Evolutionary conservation across 2,888 invertebrate genomes (phyloP).

Genomic region (Pterobdella sp.): DNA sequence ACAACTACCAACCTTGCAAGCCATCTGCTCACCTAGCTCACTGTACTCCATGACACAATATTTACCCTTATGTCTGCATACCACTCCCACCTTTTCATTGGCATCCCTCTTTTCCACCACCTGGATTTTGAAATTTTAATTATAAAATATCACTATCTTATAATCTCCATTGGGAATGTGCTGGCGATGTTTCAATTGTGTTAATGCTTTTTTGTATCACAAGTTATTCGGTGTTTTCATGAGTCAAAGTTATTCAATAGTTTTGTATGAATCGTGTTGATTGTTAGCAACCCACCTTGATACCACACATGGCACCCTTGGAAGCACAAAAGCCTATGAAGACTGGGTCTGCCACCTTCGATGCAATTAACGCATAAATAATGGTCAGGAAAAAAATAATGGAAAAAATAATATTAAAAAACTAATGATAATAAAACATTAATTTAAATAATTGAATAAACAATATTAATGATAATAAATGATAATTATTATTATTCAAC

Average conservation of each 20-base stretch:
- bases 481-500: background rate
- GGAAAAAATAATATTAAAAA: too few relatives aligned
- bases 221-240: too few relatives aligned
- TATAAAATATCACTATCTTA: too few relatives aligned
- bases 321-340: slow-evolving; percentile 88
- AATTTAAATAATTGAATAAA: too few relatives aligned
- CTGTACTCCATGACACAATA: slow-evolving; percentile 92
- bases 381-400: too few relatives aligned
- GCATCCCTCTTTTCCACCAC: slow-evolving; percentile 80
- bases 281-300: slow-evolving; percentile 63
- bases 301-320: slow-evolving; percentile 85
- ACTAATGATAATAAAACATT: too few relatives aligned
- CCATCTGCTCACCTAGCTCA: slow-evolving; percentile 79
- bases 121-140: too few relatives aligned
- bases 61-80: slow-evolving; percentile 80
- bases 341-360: slow-evolving; percentile 75
- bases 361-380: background rate
- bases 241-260: background rate
- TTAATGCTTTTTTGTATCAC: too few relatives aligned
- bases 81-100: slow-evolving; percentile 87
- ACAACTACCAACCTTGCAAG: too few relatives aligned
- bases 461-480: too few relatives aligned
- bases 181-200: too few relatives aligned
- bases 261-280: background rate
- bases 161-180: too few relatives aligned